Conservation (phyloP, 2,888 invertebrate genomes). For the Ferrisia virgata region DNA sequence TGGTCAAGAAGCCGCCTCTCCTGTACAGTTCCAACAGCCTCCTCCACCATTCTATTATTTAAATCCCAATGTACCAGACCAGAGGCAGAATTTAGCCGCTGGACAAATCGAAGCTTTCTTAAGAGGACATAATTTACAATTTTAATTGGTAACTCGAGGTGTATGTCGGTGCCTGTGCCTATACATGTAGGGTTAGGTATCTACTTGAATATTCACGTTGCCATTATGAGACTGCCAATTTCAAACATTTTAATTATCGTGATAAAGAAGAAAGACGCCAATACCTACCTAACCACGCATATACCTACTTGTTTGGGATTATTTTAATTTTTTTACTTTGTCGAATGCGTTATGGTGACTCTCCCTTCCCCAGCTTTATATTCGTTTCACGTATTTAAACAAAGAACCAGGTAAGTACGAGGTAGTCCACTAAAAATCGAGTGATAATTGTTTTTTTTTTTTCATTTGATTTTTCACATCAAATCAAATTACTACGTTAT, state of each 20-base stretch:
- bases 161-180: no score
- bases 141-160: conserved; percentile 48
- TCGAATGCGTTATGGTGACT: no score
- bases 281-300: neutral
- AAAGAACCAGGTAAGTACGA: no score
- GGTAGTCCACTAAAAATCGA: no score
- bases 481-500: no score
- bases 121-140: conserved; percentile 58
- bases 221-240: conserved; percentile 36
- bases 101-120: conserved; percentile 80
- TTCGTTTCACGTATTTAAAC: no score
- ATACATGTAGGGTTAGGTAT: no score
- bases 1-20: neutral
- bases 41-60: conserved; percentile 48
- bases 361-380: no score
- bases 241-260: conserved; percentile 6
- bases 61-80: conserved; percentile 40
- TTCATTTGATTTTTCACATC: no score
- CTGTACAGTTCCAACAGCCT: conserved; percentile 53
- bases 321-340: no score
- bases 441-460: no score
- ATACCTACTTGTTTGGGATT: no score
- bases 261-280: neutral
- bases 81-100: conserved; percentile 56
- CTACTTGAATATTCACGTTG: conserved; percentile 35